These are phyloP conservation scores for Leptopilina drosophilae DNA, from an alignment of 2,888 invertebrate species.

Conservation along the genomic window DNA sequence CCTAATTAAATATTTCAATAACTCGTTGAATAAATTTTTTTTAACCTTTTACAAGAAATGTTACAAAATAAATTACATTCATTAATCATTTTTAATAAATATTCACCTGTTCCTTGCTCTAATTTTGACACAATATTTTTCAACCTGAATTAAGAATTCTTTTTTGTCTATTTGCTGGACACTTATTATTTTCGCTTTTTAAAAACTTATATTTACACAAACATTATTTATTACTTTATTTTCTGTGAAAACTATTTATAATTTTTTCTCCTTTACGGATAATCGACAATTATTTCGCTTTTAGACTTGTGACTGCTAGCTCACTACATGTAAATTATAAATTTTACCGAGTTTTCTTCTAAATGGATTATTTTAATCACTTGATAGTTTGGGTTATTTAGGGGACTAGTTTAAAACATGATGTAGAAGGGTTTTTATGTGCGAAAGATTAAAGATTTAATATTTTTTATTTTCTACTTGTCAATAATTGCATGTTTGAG, in stretches of 20 bases:
- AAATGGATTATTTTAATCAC: too few relatives aligned
- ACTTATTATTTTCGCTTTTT: background rate
- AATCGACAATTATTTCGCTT: too few relatives aligned
- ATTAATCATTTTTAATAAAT: conserved; percentile 3
- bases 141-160: background rate
- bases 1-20: conserved; percentile 14
- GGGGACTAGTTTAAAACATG: too few relatives aligned
- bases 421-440: too few relatives aligned
- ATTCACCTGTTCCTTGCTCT: background rate
- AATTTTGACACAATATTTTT: background rate
- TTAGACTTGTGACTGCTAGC: too few relatives aligned
- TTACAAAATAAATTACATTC: background rate
- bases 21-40: background rate
- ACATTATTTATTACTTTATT: background rate
- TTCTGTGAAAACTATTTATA: background rate
- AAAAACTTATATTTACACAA: background rate
- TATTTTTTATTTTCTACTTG: too few relatives aligned
- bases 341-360: too few relatives aligned
- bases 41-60: background rate
- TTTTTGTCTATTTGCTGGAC: background rate
- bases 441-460: too few relatives aligned
- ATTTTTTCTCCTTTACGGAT: too few relatives aligned
- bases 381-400: too few relatives aligned
- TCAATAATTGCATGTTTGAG: too few relatives aligned
- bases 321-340: too few relatives aligned